A percentile compares a stretch with the other conserved stretches of the same genome.
Evolutionary conservation across 2,797 vertebrate species (phyloP).

Genomic region (Harpagifer antarcticus): DNA sequence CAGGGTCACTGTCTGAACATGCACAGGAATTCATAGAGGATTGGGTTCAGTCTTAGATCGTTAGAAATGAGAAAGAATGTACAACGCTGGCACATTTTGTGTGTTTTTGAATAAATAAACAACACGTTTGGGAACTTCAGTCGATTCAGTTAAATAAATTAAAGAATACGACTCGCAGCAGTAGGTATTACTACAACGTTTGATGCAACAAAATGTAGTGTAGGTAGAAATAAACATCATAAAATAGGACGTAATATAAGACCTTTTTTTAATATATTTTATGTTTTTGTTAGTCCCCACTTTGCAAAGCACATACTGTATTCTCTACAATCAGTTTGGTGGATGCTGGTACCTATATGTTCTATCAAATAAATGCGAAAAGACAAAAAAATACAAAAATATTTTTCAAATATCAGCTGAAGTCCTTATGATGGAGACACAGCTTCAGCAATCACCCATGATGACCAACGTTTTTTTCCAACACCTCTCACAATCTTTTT

Average conservation of each 20-base stretch:
- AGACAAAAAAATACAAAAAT: no score
- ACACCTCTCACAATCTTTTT: conserved; percentile 13
- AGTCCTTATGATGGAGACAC: conserved; percentile 1
- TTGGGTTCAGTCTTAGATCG: neutral
- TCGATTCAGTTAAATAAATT: neutral
- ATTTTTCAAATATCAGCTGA: neutral
- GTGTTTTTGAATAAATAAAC: neutral
- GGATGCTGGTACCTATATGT: neutral
- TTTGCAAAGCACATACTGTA: neutral
- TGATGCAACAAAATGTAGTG: neutral
- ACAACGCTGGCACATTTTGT: neutral
- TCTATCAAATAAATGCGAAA: no score
- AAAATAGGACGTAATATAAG: no score
- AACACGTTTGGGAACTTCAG: no score
- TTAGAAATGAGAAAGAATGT: neutral
- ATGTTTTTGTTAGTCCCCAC: neutral
- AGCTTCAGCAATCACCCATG: neutral
- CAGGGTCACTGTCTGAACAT: conserved; percentile 31
- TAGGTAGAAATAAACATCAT: neutral
- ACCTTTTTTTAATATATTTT: neutral
- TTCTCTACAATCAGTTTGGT: neutral
- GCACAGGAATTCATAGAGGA: conserved; percentile 25
- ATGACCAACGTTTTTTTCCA: conserved; percentile 11
- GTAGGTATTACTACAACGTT: neutral
- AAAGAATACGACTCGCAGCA: neutral